These are phyloP conservation scores for Ammodytes dubius DNA, from an alignment of 2,113 vertebrate species.

Conservation along the genomic window DNA sequence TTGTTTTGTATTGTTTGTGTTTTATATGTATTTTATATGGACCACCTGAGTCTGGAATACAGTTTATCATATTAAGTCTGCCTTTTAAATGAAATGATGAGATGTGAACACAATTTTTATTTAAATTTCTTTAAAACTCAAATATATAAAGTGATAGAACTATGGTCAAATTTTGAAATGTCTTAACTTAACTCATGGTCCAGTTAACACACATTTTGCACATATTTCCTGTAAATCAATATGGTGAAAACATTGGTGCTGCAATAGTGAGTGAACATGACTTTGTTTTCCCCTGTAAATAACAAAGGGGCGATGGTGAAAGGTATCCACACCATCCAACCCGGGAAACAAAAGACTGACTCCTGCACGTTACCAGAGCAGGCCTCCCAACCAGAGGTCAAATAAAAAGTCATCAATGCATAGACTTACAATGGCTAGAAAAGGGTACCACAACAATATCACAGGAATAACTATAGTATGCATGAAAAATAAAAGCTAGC, in stretches of 20 bases:
- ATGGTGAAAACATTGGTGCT: background rate
- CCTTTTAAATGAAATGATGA: no score
- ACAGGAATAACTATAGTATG: background rate
- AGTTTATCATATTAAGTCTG: no score
- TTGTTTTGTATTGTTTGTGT: no score
- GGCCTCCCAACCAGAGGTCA: constrained; percentile 7
- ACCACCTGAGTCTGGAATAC: no score
- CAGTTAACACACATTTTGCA: background rate
- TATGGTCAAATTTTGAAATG: background rate
- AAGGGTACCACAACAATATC: background rate
- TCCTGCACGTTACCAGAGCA: background rate
- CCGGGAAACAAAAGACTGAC: constrained; percentile 15
- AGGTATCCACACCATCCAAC: background rate
- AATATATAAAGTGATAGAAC: background rate
- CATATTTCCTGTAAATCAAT: background rate
- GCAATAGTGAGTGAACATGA: background rate
- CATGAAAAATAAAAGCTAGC: background rate
- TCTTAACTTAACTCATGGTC: background rate
- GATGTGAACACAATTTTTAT: no score
- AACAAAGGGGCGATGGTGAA: constrained; percentile 2
- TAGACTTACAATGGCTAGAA: background rate
- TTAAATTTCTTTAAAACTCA: background rate
- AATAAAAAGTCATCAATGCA: background rate
- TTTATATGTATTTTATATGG: no score
- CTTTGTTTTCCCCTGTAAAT: background rate